Percentiles rank a stretch among this genome's conserved stretches.
phyloP scores from a whole-genome alignment of 2,113 vertebrate genomes.

The Prochilodus magdalenae region DNA sequence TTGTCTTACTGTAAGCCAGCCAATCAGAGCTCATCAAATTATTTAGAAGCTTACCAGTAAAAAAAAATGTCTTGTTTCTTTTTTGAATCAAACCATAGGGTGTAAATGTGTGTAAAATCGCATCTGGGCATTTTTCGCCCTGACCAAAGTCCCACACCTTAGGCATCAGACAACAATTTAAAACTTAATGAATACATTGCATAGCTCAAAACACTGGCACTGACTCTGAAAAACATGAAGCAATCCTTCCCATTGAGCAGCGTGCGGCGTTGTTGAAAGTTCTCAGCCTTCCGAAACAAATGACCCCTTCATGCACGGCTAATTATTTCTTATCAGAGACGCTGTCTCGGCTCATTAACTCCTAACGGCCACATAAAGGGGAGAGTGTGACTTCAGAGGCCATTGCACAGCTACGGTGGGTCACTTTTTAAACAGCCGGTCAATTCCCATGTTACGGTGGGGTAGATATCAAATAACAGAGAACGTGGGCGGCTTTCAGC shows the following conservation, averaged over 20 bases:
- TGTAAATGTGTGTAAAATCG: too few species aligned
- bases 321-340: conserved; percentile 57
- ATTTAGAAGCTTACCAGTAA: too few species aligned
- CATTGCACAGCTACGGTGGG: conserved; percentile 2
- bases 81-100: too few species aligned
- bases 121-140: too few species aligned
- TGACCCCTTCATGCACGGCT: conserved; percentile 25
- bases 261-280: background rate
- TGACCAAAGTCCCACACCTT: too few species aligned
- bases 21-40: too few species aligned
- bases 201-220: too few species aligned
- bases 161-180: too few species aligned
- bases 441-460: conserved; percentile 13
- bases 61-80: too few species aligned
- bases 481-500: background rate
- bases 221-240: background rate
- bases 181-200: too few species aligned
- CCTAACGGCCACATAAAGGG: conserved; percentile 8
- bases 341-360: conserved; percentile 50
- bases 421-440: background rate
- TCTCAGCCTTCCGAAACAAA: conserved; percentile 1
- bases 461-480: background rate
- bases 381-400: conserved; percentile 27
- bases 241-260: background rate
- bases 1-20: too few species aligned